Percentiles rank a stretch among this genome's conserved stretches.
These are phyloP conservation scores for Lysiphlebus fabarum DNA, from an alignment of 1,140 invertebrate genomes.

Conservation along the genomic window DNA sequence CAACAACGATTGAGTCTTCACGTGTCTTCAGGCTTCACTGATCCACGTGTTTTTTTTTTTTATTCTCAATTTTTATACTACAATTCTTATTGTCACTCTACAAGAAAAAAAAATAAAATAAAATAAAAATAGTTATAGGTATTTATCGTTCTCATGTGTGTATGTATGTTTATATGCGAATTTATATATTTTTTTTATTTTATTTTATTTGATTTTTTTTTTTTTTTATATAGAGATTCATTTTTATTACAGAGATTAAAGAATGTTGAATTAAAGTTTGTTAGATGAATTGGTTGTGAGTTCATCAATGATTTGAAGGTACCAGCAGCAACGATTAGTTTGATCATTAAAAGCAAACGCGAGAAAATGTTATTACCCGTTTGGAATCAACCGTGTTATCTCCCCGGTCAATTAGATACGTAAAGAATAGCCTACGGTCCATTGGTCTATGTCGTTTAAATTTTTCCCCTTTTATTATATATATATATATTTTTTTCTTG, in stretches of 20 bases:
- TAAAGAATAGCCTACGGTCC: slow-evolving; percentile 43
- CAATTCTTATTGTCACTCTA: no score
- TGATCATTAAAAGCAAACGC: slow-evolving; percentile 40
- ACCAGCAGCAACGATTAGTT: slow-evolving; percentile 46
- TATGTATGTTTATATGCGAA: no score
- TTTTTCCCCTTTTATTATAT: not conserved
- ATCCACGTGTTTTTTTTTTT: no score
- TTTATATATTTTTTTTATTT: no score
- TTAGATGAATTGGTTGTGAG: not conserved
- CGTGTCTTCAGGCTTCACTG: slow-evolving; percentile 33
- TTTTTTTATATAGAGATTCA: no score
- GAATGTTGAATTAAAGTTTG: not conserved
- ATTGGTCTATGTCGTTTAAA: slow-evolving; percentile 34
- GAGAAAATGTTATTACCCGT: slow-evolving; percentile 41
- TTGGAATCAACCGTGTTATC: slow-evolving; percentile 41
- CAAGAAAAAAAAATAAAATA: no score
- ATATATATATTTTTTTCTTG: no score
- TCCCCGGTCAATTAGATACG: slow-evolving; percentile 47
- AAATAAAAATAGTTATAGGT: no score
- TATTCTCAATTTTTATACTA: no score
- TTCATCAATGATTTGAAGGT: slow-evolving; percentile 24
- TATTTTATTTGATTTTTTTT: no score
- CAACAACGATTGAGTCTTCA: slow-evolving; percentile 47
- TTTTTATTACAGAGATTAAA: no score
- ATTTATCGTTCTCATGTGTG: no score